Base-by-base conservation (phyloP, 2,113 vertebrate species). In the Athene noctua region DNA sequence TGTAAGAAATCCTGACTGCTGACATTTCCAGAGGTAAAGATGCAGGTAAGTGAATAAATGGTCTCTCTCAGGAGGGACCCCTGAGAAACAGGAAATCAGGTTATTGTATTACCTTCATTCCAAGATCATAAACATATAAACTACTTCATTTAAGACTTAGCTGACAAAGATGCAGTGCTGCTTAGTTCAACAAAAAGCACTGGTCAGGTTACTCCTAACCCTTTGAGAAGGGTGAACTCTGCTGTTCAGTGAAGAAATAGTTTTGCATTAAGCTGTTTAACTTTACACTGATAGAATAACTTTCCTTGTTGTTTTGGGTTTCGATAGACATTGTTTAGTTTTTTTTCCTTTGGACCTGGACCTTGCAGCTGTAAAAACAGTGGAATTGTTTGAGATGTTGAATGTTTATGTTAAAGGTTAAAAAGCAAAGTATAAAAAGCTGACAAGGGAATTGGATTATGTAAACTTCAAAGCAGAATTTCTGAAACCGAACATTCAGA, bases 351-450 rank as follows among this genome's bases (percentile, higher is more conserved):
- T 80, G 65, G 27, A 13, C 57, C 27, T 61, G 75, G 68, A 68
- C 25, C 8, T 79, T 59, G 73, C 61, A 92, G 57, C 77, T 85
- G 61, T 84, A 58, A 80, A 92, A 74, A 40, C 40, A 66, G 26
- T 11, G 2, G 36, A 67, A 66, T 19, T 87, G 55, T 80, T 81
- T 63, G 58, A 88, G 54, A 77, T 75, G 47, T 77, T 73, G 79
- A 82, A 86, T 66, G 72, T 5, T 70, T 72, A n/a, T 17, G 38
- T 47, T 90, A 51, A 78, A 78, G 42, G 15, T 71, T 74, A 88
- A 86, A 89, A 94, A 85, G 6, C 52, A 20, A 74, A 58, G 90
- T 73, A 59, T 52, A 94, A 82, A 88, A 95, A 95, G n/a, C 54
- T 94, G 92, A 81, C 61, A 82, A 74, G 88, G 46, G 49, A 63